Base-by-base conservation (phyloP, 2,888 invertebrate species). In the Ferrisia virgata region DNA sequence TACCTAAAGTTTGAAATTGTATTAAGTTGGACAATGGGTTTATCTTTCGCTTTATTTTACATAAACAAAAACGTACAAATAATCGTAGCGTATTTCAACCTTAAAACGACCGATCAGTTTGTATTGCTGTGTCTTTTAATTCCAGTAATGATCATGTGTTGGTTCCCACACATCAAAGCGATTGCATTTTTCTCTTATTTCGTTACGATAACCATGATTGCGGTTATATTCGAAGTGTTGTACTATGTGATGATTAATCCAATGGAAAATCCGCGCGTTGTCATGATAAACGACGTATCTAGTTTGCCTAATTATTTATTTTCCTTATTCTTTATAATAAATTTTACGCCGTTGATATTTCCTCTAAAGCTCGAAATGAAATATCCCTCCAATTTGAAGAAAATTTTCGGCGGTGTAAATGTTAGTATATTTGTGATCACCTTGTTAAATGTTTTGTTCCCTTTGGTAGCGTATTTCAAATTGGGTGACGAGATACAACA, bases 1-100 rank as follows among this genome's bases (percentile, higher is more conserved):
- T 81, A 76, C 53, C 81, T 80, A 3, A 85, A 81, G 81, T 81
- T 81, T 36, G 76, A 85, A 43, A 84, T 84, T 13, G 69, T 79
- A 69, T 40, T 64, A 36, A 84, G 84, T 43, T 84, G 80, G 31
- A 83, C 43, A 4, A 39, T 83, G 43, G 28, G 40, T 0, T n/a
- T 83, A 13, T 83, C 83, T 13, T 76, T 83, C 33, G 76, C 31
- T 0, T 39, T 72, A 33, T 47, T 83, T 11, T 83, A 18, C 72
- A 15, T 18, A 15, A 43, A 43, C 22, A 69, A 76, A 43, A 83
- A 72, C 28, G 53, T 80, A 18, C 47, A 53, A 43, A 11, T 80
- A 3, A 80, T 80, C 3, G n/a, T 83, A 1, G 31, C 22, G 4
- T 82, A 69, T 58, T 81, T 81, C 15, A 13, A 43, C 11, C 8